A percentile compares a stretch with the other conserved stretches of the same genome.
phyloP scores from a whole-genome alignment of 2,113 vertebrate genomes.

The Aspiorhynchus laticeps region DNA sequence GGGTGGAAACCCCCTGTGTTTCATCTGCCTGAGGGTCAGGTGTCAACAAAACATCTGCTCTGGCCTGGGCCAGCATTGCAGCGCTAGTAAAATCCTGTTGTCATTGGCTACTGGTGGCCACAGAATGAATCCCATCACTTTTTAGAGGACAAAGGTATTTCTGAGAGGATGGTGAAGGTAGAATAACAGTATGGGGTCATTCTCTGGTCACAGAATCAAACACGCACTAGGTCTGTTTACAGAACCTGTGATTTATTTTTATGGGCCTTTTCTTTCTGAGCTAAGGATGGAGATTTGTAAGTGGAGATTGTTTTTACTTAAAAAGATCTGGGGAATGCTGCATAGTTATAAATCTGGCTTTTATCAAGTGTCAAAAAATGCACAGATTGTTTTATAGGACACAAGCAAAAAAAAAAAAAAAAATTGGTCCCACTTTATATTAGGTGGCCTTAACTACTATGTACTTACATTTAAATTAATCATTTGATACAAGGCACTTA shows the following conservation, averaged over 20 bases:
- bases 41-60: constrained; percentile 92
- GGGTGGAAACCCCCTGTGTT: constrained; percentile 80
- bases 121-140: constrained; percentile 54
- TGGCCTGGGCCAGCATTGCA: constrained; percentile 78
- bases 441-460: too few relatives aligned
- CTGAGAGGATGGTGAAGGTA: constrained; percentile 63
- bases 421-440: too few relatives aligned
- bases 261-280: constrained; percentile 61
- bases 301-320: background rate
- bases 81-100: constrained; percentile 77
- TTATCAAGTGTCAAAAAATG: background rate
- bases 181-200: constrained; percentile 70
- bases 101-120: constrained; percentile 64
- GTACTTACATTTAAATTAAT: too few relatives aligned
- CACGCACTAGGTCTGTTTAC: constrained; percentile 71
- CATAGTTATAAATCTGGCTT: background rate
- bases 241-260: constrained; percentile 65
- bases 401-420: background rate
- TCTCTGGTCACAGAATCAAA: constrained; percentile 62
- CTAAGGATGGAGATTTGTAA: background rate
- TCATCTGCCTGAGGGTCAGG: constrained; percentile 86
- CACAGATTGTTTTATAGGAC: background rate
- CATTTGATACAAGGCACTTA: too few relatives aligned
- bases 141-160: constrained; percentile 44
- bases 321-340: background rate